Evolutionary conservation across 1,140 invertebrate genomes (phyloP).

Genomic region (Anastrepha ludens): DNA sequence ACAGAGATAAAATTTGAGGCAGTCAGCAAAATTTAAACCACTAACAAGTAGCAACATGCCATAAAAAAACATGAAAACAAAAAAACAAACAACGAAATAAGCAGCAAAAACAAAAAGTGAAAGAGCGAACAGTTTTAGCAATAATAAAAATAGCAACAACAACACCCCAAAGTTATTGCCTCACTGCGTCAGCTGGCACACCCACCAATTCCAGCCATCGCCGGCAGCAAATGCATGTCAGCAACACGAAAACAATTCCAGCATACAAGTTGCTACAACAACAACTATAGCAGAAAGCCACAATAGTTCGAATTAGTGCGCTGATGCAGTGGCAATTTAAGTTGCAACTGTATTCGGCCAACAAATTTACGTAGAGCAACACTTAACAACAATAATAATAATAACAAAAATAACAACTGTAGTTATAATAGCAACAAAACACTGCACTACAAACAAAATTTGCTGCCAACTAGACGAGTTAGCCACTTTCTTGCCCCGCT

Average conservation of each 20-base stretch:
- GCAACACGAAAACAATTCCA: neutral
- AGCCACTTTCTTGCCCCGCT: neutral
- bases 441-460: neutral
- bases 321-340: neutral
- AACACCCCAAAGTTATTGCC: neutral
- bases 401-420: neutral
- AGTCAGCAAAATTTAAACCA: neutral
- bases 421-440: neutral
- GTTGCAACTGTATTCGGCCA: neutral
- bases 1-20: neutral
- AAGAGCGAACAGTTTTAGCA: neutral
- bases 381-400: neutral
- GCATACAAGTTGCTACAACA: neutral
- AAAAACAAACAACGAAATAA: neutral
- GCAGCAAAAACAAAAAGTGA: neutral
- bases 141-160: neutral
- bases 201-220: neutral
- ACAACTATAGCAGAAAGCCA: neutral
- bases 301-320: neutral
- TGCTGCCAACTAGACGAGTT: neutral
- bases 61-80: neutral
- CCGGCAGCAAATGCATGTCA: constrained; percentile 28
- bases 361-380: constrained; percentile 10
- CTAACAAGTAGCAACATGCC: neutral
- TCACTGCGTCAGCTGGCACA: neutral